phyloP scores from a whole-genome alignment of 2,797 vertebrate species.

The Leptoclinus maculatus region DNA sequence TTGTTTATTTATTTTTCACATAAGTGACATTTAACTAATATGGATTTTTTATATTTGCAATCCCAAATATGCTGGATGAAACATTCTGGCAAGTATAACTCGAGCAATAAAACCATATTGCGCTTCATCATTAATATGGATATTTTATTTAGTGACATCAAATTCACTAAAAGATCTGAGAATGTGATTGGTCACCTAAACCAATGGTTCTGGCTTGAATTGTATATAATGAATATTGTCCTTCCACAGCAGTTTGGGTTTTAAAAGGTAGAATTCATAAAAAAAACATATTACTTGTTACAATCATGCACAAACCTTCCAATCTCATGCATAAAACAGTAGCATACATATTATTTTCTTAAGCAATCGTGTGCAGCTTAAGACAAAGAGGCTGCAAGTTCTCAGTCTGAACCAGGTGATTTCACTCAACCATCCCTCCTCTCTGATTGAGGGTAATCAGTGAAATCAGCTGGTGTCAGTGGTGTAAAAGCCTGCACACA shows the following conservation, averaged over 20 bases:
- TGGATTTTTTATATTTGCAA: too few species aligned
- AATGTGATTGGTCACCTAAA: not conserved
- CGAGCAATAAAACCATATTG: not conserved
- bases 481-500: constrained; percentile 8
- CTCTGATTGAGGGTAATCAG: constrained; percentile 7
- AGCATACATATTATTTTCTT: not conserved
- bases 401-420: constrained; percentile 31
- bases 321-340: not conserved
- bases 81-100: not conserved
- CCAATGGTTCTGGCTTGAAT: not conserved
- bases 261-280: not conserved
- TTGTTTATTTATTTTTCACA: too few species aligned
- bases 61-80: not conserved
- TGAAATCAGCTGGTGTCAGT: constrained; percentile 23
- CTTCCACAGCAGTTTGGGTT: not conserved
- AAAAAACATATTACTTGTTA: not conserved
- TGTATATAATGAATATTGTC: not conserved
- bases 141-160: not conserved
- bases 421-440: constrained; percentile 6
- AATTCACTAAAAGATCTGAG: too few species aligned
- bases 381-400: not conserved
- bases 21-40: too few species aligned
- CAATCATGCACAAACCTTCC: not conserved
- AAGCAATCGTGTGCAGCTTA: not conserved
- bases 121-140: not conserved